Conservation (phyloP, 2,888 invertebrate genomes). For the Melipona beecheii region DNA sequence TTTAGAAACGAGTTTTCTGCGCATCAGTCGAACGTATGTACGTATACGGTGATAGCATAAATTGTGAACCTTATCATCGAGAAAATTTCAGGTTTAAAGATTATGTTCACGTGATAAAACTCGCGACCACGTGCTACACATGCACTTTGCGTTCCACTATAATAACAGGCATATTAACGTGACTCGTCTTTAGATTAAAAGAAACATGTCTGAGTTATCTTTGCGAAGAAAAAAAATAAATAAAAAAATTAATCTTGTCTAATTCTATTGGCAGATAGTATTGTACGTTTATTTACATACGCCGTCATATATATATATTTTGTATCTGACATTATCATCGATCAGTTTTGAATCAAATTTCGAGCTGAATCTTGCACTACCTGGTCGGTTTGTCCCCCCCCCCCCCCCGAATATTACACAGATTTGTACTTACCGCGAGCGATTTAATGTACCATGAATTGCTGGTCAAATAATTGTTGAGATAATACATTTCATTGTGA, state of each 20-base stretch:
- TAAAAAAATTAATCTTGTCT: neutral
- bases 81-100: conserved; percentile 15
- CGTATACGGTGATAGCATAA: neutral
- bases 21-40: conserved; percentile 12
- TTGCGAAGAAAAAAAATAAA: neutral
- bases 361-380: neutral
- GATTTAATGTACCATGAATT: neutral
- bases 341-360: neutral
- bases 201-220: neutral
- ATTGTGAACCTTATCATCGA: conserved; percentile 30
- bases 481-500: neutral
- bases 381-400: neutral
- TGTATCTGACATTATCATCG: neutral
- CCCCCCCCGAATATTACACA: neutral
- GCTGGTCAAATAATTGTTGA: conserved; percentile 23
- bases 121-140: conserved; percentile 33
- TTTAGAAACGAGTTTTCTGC: conserved; percentile 5
- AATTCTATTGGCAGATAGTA: neutral
- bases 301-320: too few species aligned
- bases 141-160: neutral
- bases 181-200: neutral
- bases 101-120: conserved; percentile 27
- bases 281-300: neutral
- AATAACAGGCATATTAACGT: conserved; percentile 1
- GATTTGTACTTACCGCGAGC: neutral